Conservation (phyloP, 1,140 invertebrate species). For the Diabrotica undecimpunctata region DNA sequence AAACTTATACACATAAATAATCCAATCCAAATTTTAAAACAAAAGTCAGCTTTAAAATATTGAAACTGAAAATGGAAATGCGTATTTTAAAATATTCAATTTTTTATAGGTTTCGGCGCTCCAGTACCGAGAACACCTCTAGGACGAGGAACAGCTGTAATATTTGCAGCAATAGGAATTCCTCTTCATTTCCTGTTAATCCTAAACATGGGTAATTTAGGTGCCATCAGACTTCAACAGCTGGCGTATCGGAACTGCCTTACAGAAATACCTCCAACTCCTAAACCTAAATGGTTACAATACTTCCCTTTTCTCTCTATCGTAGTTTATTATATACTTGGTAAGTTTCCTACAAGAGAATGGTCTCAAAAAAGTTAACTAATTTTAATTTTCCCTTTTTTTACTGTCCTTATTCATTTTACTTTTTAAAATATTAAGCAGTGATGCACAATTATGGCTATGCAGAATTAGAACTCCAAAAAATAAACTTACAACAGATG, state of each 20-base stretch:
- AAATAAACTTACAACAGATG: no score
- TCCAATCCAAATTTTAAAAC: no score
- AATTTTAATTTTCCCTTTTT: no score
- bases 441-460: no score
- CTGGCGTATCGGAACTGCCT: conserved; percentile 39
- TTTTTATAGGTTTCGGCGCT: conserved; percentile 56
- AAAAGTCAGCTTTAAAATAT: no score
- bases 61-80: no score
- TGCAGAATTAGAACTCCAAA: no score
- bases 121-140: conserved; percentile 57
- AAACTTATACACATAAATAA: no score
- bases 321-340: conserved; percentile 54
- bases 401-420: no score
- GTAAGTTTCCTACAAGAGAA: conserved; percentile 1
- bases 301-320: conserved; percentile 49
- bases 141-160: conserved; percentile 55
- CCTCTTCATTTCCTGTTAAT: conserved; percentile 61
- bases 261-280: conserved; percentile 30
- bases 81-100: no score
- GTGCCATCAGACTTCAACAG: conserved; percentile 54
- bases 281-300: conserved; percentile 46
- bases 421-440: no score
- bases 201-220: conserved; percentile 58
- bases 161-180: conserved; percentile 59
- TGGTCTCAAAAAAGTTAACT: background rate